Conservation (phyloP, 2,888 invertebrate genomes). For the Platycnemis pennipes region DNA sequence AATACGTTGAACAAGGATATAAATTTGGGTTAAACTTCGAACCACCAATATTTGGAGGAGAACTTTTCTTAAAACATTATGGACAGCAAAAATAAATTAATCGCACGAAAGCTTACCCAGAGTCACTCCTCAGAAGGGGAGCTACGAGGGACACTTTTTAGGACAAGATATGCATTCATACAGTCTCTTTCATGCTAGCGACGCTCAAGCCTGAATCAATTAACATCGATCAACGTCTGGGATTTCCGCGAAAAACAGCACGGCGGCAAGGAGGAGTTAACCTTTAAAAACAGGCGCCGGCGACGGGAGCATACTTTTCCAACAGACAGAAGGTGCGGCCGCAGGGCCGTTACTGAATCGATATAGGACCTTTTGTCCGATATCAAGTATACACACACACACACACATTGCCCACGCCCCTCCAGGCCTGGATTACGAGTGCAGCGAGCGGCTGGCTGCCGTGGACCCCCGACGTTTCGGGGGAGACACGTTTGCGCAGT, state of each 20-base stretch:
- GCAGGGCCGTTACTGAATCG: neutral
- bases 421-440: neutral
- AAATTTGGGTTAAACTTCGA: too few relatives aligned
- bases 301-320: neutral
- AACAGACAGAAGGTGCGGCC: neutral
- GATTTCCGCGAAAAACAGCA: neutral
- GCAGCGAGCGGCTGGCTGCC: neutral
- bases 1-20: too few relatives aligned
- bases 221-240: neutral
- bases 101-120: too few relatives aligned
- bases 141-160: too few relatives aligned
- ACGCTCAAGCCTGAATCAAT: neutral
- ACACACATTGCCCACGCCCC: neutral
- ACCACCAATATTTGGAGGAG: too few relatives aligned
- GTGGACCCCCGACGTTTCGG: neutral
- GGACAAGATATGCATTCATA: neutral
- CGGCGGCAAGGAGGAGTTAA: neutral
- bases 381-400: neutral
- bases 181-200: neutral
- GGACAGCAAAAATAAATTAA: too few relatives aligned
- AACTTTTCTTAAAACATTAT: too few relatives aligned
- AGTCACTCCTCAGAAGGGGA: too few relatives aligned
- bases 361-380: conserved; percentile 26
- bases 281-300: neutral
- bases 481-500: conserved; percentile 19